Evolutionary conservation across 2,113 vertebrate genomes (phyloP), one percentile per base, ranked within the genome.

Genomic region (Aix galericulata): DNA sequence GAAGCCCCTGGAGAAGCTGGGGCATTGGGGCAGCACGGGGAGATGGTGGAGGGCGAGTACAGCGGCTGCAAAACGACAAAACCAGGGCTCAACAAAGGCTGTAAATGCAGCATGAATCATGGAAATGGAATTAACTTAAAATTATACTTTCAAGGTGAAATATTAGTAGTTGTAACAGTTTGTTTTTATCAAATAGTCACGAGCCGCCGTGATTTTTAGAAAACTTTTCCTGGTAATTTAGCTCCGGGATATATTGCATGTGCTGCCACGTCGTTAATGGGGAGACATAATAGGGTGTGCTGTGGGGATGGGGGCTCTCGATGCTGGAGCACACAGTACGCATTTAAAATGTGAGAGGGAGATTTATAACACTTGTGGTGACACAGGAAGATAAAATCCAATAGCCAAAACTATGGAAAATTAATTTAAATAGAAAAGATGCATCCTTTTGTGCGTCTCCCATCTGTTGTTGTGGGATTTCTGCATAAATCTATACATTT

Each of bases 401-500:
- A 74, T 22, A 21, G 55, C 38, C 11, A 86, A 87, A 97, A 82
- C 38, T 62, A 77, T 1, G 14, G 67, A 59, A 87, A 94, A 94
- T 94, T 92, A 87, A 85, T 91, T 85, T 87, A 63, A 50, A 48
- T 85, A 10, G 4, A 42, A 74, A 96, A 89, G 50, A 63, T 38
- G 40, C 46, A 46, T 82, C 74, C 84, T 67, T 81, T 74, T 62
- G 78, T 64, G 80, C 44, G 34, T 79, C 62, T 96, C 32, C 5
- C 18, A 4, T 77, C 68, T 66, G 50, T 88, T 79, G 20, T 78
- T 82, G 53, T 60, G 67, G 74, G 86, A 81, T 92, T 94, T 96
- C 82, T 84, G 94, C 83, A 67, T 95, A 95, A 94, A 97, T 97
- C 95, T 94, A 21, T 96, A 89, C 93, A 92, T 95, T 97, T 96